These are phyloP conservation scores for Bombus polaris DNA, from an alignment of 1,140 invertebrate species.

Conservation along the genomic window DNA sequence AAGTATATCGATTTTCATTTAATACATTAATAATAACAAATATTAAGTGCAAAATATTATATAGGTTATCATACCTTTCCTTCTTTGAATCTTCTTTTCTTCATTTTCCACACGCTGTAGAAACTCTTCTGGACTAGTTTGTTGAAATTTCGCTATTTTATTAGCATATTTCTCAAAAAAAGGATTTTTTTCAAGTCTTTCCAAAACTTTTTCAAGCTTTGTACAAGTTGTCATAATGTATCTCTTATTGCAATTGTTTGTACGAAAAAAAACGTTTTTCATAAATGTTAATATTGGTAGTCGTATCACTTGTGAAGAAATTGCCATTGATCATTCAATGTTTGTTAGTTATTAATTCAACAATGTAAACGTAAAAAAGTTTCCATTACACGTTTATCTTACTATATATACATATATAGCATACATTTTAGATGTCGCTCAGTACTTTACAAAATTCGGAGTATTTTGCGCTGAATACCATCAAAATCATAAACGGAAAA, in stretches of 20 bases:
- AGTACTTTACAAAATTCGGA: neutral
- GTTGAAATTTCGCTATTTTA: constrained; percentile 89
- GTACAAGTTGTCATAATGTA: constrained; percentile 83
- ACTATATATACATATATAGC: too few relatives aligned
- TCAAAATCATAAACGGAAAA: neutral
- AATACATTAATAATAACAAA: neutral
- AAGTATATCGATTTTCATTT: neutral
- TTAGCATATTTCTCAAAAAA: constrained; percentile 92
- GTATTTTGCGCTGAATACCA: neutral
- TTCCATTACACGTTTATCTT: neutral
- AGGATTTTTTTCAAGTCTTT: constrained; percentile 89
- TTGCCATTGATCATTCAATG: constrained; percentile 20
- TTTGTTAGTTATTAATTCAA: neutral
- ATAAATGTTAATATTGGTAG: neutral
- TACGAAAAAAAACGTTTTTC: neutral
- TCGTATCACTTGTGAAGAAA: constrained; percentile 15
- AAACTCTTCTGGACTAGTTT: constrained; percentile 90
- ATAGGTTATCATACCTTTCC: constrained; percentile 74
- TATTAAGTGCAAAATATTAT: neutral
- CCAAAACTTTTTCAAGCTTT: constrained; percentile 84
- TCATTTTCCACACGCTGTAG: constrained; percentile 86
- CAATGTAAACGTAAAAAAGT: neutral
- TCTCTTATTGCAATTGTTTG: constrained; percentile 66
- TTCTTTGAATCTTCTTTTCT: constrained; percentile 81
- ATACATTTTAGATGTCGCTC: constrained; percentile 24